Evolutionary conservation across 2,797 vertebrate species (phyloP), one percentile per base, ranked within the genome.

Genomic region (Euthynnus affinis): DNA sequence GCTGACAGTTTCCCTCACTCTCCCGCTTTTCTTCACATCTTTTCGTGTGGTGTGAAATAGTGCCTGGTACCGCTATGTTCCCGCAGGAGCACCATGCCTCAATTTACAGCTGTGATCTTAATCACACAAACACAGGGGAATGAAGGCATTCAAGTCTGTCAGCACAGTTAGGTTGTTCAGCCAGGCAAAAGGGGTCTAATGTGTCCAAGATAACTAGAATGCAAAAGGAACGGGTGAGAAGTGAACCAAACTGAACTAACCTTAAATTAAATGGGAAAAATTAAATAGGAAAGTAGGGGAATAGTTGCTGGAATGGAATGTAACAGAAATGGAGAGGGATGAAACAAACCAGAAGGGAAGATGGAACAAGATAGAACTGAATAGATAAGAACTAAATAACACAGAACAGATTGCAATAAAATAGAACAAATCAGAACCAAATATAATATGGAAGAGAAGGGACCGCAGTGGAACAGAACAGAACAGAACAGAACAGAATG

Each of bases 281-380:
- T 32, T 0, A 57, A 76, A 55, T 56, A 40, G 64, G 76, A 86
- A 89, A 81, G 78, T 71, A 3, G 34, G 5, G 22, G 20, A 44
- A 40, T 51, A 68, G n/a, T n/a, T 82, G 66, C 44, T 80, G 44
- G 61, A 75, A 34, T 73, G 71, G 70, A 86, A 84, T 76, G 71
- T 40, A 69, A 46, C 18, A 46, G 65, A 70, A 83, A 59, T 5
- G 3, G 55, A 78, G 18, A 22, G 37, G 62, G 71, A 53, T 70
- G 69, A 86, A 85, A 55, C 44, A 69, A 82, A 78, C 20, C 64
- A 69, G 60, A 66, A 57, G 59, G 58, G 46, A 68, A 34, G 61
- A 62, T 61, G 69, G 71, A 82, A 52, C 51, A 77, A 37, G 8
- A 25, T 0, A 9, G 46, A 65, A 40, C 46, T 53, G 60, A 76